Conservation (phyloP, 2,113 vertebrate genomes). For the Pygoscelis antarcticus region DNA sequence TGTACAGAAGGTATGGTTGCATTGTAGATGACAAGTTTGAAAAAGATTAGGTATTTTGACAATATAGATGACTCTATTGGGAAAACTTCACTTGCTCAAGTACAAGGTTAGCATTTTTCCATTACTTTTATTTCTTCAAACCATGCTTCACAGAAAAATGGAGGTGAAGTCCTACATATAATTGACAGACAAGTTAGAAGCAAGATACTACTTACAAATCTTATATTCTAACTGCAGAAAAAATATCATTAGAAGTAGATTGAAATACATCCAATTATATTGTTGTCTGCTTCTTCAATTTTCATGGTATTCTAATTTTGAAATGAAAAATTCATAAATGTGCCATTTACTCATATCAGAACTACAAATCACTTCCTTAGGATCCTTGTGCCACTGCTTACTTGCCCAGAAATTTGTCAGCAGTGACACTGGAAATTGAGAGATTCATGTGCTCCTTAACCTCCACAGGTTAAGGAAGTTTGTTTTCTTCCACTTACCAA, state of each 20-base stretch:
- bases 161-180: not conserved
- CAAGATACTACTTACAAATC: not conserved
- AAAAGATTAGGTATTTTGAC: not conserved
- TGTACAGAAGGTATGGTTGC: not conserved
- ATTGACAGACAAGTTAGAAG: not conserved
- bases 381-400: not conserved
- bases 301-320: not conserved
- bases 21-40: not conserved
- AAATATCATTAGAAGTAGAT: not conserved
- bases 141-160: not conserved
- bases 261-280: not conserved
- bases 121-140: not conserved
- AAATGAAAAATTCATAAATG: not conserved
- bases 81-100: not conserved
- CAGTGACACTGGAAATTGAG: not conserved
- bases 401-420: not conserved
- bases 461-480: not conserved
- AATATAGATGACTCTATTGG: not conserved
- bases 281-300: not conserved
- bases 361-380: not conserved
- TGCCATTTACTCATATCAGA: not conserved
- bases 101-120: not conserved
- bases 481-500: not conserved
- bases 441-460: not conserved
- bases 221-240: not conserved